Conservation (phyloP, 2,888 invertebrate genomes). For the Lordiphosa fenestrarum region DNA sequence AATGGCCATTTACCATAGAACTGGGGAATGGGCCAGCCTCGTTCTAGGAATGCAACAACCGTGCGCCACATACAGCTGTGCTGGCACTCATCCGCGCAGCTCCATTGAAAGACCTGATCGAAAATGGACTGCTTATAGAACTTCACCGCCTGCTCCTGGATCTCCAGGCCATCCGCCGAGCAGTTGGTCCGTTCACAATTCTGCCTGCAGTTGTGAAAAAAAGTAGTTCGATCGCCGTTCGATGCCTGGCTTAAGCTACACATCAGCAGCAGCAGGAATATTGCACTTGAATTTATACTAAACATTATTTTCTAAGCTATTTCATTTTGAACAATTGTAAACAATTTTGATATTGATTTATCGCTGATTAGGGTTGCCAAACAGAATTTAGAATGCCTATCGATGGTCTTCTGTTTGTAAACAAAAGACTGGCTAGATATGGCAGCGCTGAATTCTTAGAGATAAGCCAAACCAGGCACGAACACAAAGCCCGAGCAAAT, state of each 20-base stretch:
- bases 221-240: constrained; percentile 81
- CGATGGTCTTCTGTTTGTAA: not conserved
- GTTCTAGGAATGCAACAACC: constrained; percentile 87
- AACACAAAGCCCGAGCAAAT: no score
- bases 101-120: constrained; percentile 85
- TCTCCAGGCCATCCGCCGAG: constrained; percentile 76
- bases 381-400: constrained; percentile 39
- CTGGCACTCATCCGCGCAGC: constrained; percentile 92
- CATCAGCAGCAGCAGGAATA: constrained; percentile 11
- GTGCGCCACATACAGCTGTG: constrained; percentile 97
- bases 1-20: constrained; percentile 99
- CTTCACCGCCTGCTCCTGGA: constrained; percentile 76
- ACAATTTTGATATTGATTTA: constrained; percentile 48
- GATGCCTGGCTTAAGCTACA: constrained; percentile 60
- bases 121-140: constrained; percentile 77
- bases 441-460: no score
- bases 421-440: no score
- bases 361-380: constrained; percentile 46
- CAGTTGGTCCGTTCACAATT: constrained; percentile 81
- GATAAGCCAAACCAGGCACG: no score
- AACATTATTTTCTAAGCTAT: no score
- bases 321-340: constrained; percentile 13
- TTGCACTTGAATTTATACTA: no score
- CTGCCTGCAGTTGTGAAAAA: constrained; percentile 81
- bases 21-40: constrained; percentile 89